A percentile compares a stretch with the other conserved stretches of the same genome.
Evolutionary conservation across 2,888 invertebrate genomes (phyloP).

Genomic region (Odontocerum albicorne): DNA sequence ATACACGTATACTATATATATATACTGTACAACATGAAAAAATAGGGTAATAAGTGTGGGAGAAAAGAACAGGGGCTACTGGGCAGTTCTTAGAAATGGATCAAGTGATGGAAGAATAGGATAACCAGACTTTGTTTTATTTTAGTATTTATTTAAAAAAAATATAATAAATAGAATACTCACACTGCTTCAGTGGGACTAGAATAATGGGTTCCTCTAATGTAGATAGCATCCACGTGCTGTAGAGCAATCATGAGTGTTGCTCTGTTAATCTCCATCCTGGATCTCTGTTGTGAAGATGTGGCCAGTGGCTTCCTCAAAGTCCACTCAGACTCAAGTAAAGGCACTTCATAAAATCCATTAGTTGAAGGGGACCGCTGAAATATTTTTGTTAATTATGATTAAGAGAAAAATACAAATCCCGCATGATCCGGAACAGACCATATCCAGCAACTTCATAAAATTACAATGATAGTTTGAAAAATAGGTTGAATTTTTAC

Average conservation of each 20-base stretch:
- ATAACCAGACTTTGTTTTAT: conserved; percentile 3
- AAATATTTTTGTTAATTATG: conserved; percentile 19
- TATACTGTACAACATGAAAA: too few relatives aligned
- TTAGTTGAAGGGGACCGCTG: conserved; percentile 50
- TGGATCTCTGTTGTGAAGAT: conserved; percentile 44
- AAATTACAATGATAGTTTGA: too few relatives aligned
- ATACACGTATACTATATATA: too few relatives aligned
- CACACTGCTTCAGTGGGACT: conserved; percentile 63
- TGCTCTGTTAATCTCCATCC: conserved; percentile 65
- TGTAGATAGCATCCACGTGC: conserved; percentile 76
- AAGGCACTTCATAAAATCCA: conserved; percentile 58
- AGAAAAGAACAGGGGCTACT: too few relatives aligned
- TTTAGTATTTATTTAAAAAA: conserved; percentile 4
- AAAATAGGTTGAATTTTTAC: too few relatives aligned
- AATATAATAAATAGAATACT: too few relatives aligned
- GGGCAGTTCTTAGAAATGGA: too few relatives aligned
- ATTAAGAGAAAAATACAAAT: too few relatives aligned
- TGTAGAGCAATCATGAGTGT: conserved; percentile 92
- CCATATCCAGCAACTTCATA: too few relatives aligned
- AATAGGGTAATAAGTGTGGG: too few relatives aligned
- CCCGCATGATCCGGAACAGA: too few relatives aligned
- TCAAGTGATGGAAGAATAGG: too few relatives aligned
- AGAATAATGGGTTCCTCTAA: conserved; percentile 70
- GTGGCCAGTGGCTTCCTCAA: conserved; percentile 55
- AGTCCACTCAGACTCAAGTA: conserved; percentile 82